Percentiles rank a stretch among this genome's conserved stretches.
Conservation (phyloP, 2,888 invertebrate species). For the Cephonodes hylas region DNA sequence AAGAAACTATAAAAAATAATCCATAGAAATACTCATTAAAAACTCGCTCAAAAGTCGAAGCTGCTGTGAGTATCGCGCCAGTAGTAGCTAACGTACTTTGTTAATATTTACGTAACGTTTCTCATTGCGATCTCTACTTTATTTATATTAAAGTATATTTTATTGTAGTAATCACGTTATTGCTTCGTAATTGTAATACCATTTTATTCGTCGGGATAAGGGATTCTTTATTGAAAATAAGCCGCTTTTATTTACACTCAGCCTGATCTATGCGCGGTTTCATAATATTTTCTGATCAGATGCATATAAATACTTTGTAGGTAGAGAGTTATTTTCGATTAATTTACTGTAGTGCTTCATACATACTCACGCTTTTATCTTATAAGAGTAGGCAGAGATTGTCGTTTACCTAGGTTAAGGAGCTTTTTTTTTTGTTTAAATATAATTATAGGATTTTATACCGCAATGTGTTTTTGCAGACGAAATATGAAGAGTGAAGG, state of each 20-base stretch:
- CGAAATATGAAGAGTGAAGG: too few relatives aligned
- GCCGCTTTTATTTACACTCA: background rate
- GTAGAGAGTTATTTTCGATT: background rate
- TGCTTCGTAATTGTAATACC: constrained; percentile 20
- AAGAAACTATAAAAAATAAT: background rate
- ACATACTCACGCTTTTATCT: too few relatives aligned
- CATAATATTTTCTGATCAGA: background rate
- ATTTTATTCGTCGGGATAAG: constrained; percentile 13
- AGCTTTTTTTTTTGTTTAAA: too few relatives aligned
- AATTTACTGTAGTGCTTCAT: too few relatives aligned
- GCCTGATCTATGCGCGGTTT: background rate
- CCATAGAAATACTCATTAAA: background rate
- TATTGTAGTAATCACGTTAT: constrained; percentile 33
- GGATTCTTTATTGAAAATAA: constrained; percentile 4
- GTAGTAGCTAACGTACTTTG: constrained; percentile 17
- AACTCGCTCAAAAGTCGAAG: background rate
- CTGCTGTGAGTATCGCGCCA: background rate
- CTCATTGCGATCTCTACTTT: constrained; percentile 31
- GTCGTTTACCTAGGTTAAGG: too few relatives aligned
- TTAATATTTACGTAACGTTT: constrained; percentile 24
- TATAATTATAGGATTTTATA: too few relatives aligned
- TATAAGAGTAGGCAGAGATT: too few relatives aligned
- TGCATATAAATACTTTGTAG: background rate
- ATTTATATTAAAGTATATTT: constrained; percentile 34
- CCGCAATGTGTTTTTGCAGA: too few relatives aligned